A percentile compares a stretch with the other conserved stretches of the same genome.
phyloP scores from a whole-genome alignment of 2,113 vertebrate genomes.

The Pelodiscus sinensis region DNA sequence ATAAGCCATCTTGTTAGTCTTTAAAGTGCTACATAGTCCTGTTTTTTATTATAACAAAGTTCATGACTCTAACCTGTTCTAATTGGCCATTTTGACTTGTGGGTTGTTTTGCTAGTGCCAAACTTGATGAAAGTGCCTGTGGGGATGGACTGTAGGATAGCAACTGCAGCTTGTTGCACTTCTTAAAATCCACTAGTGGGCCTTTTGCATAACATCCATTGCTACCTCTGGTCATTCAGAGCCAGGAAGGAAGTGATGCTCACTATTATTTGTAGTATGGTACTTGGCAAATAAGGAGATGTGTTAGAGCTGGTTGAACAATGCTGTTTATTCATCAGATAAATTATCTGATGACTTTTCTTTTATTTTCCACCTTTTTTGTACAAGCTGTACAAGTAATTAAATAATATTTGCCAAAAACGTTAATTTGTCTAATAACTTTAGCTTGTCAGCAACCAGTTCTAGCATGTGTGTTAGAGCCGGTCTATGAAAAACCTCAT shows the following conservation, averaged over 20 bases:
- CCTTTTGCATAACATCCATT: neutral
- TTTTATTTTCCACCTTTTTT: neutral
- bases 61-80: neutral
- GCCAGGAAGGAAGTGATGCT: neutral
- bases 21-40: too few relatives aligned
- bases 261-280: neutral
- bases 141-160: neutral
- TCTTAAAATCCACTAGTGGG: neutral
- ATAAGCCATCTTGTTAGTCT: too few relatives aligned
- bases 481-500: neutral
- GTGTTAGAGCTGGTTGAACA: fast-evolving
- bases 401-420: neutral
- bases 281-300: neutral
- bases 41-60: too few relatives aligned
- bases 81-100: neutral
- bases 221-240: neutral
- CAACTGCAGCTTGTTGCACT: neutral
- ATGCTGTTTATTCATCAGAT: neutral
- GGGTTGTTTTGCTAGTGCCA: neutral
- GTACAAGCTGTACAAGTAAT: neutral
- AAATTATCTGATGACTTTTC: neutral
- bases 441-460: fast-evolving
- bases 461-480: neutral
- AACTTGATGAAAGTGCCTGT: neutral
- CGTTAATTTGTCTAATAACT: neutral